These are phyloP conservation scores for Hippasteria phrygiana DNA, from an alignment of 53 echinoderm and acorn worm genomes.

Conservation along the genomic window DNA sequence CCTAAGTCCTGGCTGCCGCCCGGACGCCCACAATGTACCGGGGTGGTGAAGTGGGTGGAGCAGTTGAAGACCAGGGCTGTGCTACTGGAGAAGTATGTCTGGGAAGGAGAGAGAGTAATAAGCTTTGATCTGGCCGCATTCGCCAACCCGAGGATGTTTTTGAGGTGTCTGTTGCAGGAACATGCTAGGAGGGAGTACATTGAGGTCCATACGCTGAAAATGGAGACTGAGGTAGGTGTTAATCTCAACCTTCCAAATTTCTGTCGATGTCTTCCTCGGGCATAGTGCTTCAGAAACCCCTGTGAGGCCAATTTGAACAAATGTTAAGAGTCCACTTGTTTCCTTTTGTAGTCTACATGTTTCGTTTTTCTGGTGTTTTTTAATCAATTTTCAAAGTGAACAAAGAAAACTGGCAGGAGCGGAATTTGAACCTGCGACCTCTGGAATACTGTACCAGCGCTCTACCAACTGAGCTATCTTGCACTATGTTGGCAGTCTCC, in stretches of 20 bases:
- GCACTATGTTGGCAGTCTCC: no score
- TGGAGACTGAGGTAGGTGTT: slow-evolving; percentile 78
- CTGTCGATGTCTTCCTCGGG: no score
- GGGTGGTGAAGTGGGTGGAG: slow-evolving; percentile 58
- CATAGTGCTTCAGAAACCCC: no score
- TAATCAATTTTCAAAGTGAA: no score
- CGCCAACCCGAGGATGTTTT: slow-evolving; percentile 75
- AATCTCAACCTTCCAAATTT: background rate
- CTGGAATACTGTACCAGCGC: no score
- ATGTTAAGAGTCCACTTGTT: no score
- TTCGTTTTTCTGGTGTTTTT: no score
- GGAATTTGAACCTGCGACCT: no score
- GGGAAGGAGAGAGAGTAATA: slow-evolving; percentile 31
- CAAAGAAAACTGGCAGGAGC: no score
- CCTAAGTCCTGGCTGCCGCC: slow-evolving; percentile 65
- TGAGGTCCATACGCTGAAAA: slow-evolving; percentile 75
- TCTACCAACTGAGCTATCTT: no score
- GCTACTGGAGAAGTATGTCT: slow-evolving; percentile 54
- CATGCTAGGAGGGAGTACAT: slow-evolving; percentile 91
- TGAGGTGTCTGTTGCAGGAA: slow-evolving; percentile 79
- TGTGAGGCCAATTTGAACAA: no score
- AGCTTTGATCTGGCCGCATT: slow-evolving; percentile 78
- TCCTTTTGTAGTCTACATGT: no score
- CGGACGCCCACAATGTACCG: slow-evolving; percentile 20
- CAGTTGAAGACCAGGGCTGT: slow-evolving; percentile 54